phyloP scores from a whole-genome alignment of 2,888 invertebrate genomes.

The Strigamia maritima region DNA sequence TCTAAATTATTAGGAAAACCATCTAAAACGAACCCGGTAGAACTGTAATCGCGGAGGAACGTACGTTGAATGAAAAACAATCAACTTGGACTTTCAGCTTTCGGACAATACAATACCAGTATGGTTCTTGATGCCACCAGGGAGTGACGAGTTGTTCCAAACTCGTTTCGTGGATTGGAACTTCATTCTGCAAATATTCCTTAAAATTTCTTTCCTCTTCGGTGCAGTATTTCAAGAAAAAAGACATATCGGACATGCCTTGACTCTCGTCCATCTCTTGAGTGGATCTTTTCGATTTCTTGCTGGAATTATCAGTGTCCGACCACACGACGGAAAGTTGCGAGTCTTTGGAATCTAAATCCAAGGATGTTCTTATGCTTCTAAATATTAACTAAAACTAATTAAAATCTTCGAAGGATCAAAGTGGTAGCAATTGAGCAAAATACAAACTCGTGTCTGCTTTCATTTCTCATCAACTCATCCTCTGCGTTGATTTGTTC shows the following conservation, averaged over 20 bases:
- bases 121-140: conserved; percentile 34
- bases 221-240: neutral
- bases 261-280: neutral
- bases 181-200: conserved; percentile 29
- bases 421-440: too few relatives aligned
- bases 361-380: neutral
- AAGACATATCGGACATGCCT: neutral
- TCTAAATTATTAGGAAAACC: neutral
- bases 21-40: conserved; percentile 26
- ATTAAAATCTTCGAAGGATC: neutral
- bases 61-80: neutral
- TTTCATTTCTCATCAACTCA: neutral
- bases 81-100: neutral
- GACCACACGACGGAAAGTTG: neutral
- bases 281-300: neutral
- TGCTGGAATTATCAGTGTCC: neutral
- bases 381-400: neutral
- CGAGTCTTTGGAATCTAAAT: neutral
- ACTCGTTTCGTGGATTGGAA: neutral
- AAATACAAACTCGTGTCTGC: neutral
- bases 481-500: conserved; percentile 28
- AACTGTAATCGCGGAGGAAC: neutral
- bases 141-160: neutral
- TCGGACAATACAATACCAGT: neutral
- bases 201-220: conserved; percentile 15